Percentiles rank a stretch among this genome's conserved stretches.
phyloP scores from a whole-genome alignment of 1,140 invertebrate genomes.

The Ruditapes philippinarum region DNA sequence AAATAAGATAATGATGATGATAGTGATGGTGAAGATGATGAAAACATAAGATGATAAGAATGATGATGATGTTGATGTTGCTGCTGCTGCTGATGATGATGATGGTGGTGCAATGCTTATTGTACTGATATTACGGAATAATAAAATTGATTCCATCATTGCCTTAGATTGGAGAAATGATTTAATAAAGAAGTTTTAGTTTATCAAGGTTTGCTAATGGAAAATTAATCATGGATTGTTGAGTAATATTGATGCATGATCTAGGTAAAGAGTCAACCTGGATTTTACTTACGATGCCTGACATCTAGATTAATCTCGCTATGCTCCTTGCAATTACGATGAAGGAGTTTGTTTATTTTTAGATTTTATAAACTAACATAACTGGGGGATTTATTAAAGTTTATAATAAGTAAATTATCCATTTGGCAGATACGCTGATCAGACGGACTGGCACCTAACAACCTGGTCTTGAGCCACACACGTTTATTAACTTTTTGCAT shows the following conservation, averaged over 20 bases:
- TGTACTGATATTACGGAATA: no score
- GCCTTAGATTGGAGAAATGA: no score
- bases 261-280: no score
- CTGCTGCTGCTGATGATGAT: not conserved
- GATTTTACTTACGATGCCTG: no score
- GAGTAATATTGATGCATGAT: no score
- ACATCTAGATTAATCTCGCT: not conserved
- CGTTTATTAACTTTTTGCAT: not conserved
- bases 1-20: not conserved
- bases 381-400: constrained; percentile 21
- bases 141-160: no score
- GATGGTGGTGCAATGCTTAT: not conserved
- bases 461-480: not conserved
- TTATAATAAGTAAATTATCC: constrained; percentile 32
- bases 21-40: not conserved
- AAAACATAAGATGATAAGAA: not conserved
- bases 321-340: not conserved
- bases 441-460: not conserved
- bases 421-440: not conserved
- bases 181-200: no score
- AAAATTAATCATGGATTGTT: no score
- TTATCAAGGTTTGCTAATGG: no score
- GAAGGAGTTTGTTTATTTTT: constrained; percentile 9
- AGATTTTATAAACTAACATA: not conserved
- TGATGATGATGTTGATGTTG: not conserved